Conservation (phyloP, 2,113 vertebrate genomes). For the Callopanchax toddi region DNA sequence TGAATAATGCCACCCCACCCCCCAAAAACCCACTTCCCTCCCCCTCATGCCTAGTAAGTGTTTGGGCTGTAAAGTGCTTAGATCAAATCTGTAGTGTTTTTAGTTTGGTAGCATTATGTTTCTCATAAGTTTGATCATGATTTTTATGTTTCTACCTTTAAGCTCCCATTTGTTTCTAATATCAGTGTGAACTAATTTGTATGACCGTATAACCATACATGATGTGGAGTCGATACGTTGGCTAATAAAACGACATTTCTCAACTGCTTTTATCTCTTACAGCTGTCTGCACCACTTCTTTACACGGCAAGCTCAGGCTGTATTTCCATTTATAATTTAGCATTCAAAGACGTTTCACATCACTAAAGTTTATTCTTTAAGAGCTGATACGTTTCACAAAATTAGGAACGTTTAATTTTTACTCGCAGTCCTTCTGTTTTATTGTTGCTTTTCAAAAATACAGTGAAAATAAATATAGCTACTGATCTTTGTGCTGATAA, state of each 20-base stretch:
- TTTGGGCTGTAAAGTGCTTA: conserved; percentile 42
- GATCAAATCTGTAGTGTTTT: conserved; percentile 55
- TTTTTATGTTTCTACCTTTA: conserved; percentile 69
- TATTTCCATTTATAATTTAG: too few species aligned
- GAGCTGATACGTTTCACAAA: too few species aligned
- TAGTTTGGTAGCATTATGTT: conserved; percentile 66
- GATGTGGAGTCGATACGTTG: conserved; percentile 81
- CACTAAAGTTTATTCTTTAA: too few species aligned
- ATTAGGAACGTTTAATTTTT: too few species aligned
- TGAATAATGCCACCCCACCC: conserved; percentile 25
- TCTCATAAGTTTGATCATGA: conserved; percentile 54
- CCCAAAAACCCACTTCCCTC: not conserved
- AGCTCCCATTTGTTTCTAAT: conserved; percentile 60
- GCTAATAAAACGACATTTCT: conserved; percentile 91
- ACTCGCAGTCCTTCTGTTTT: too few species aligned
- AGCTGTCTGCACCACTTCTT: conserved; percentile 54
- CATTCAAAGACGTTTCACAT: too few species aligned
- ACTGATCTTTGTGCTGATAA: too few species aligned
- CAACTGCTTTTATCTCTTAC: conserved; percentile 56
- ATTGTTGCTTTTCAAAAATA: too few species aligned
- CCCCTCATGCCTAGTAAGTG: conserved; percentile 37
- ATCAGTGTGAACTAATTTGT: conserved; percentile 84
- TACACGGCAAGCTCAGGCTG: conserved; percentile 23
- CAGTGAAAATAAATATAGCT: too few species aligned
- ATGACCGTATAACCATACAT: conserved; percentile 51